Base-by-base conservation (phyloP, 2,888 invertebrate genomes). In the Netelia fuscicornis region DNA sequence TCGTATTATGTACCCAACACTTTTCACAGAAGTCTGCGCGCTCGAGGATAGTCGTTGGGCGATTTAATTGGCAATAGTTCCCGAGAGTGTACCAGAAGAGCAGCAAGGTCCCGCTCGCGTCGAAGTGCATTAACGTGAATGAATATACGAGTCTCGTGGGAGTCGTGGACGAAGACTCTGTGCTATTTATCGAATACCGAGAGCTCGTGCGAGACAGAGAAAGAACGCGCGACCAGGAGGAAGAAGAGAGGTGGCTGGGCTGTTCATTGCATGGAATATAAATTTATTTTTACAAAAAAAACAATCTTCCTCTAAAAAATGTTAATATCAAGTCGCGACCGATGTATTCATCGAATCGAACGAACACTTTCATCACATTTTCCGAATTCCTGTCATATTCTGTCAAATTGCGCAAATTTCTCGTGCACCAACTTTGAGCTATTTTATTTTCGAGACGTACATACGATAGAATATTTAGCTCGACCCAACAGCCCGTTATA, bases 61-160 rank as follows among this genome's bases (percentile, higher is more conserved):
- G 89, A 90, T 90, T 89, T 88, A 90, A 91, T 90, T 88, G 89
- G 87, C 88, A 88, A 89, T 84, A 89, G 87, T 74, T 77, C 87
- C 86, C 85, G 54, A 56, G 75, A 80, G 88, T 64, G 74, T 42
- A 62, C 58, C 67, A 76, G 58, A 37, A 52, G 70, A 64, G 71
- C 64, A 54, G 79, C 56, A 74, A 75, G 72, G 54, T 68, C 56
- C 68, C 70, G 25, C 70, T 56, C 56, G 68, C 84, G 84, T 79
- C 83, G 76, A 68, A 84, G 76, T 85, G 81, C 88, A 90, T 90
- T 90, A 90, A 86, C 84, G 86, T 60, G 89, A 90, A 90, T 90
- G 89, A 90, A 90, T 86, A 84, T 88, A 91, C 88, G 90, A 89
- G 84, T 85, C 90, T 87, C 70, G 25, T 6, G 88, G 82, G 91